Evolutionary conservation across 2,888 invertebrate species (phyloP), one percentile per base, ranked within the genome.

Genomic region (Labia minor): DNA sequence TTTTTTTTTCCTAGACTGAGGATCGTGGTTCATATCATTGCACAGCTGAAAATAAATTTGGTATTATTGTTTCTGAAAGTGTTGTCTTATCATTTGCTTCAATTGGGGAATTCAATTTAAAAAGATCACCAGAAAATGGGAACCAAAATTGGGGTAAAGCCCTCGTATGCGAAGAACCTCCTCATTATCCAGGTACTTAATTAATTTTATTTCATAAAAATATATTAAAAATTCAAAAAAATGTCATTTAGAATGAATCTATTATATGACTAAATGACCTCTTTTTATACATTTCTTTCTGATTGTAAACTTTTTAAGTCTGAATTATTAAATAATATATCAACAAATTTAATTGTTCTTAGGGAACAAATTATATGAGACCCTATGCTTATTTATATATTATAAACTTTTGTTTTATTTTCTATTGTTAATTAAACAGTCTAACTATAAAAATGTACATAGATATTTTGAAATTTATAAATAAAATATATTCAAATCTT

Each of bases 91-190:
- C 92, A 62, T 96, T 95, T 79, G 96, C 95, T 26, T 83, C 80
- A 74, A 93, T 95, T 70, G 84, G 90, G 75, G 93, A 95, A 77
- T 95, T 95, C 73, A 94, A 93, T 78, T 82, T 92, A 70, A 90
- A 92, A 75, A 83, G 95, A 67, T 87, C 93, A 0, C 81, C 85
- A 62, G 95, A 95, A 78, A 83, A 82, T 70, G 94, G 93, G 6
- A 89, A 90, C 73, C 89, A 93, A 77, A 93, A 94, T 78, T 95
- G 94, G 94, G 95, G 95, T 37, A 95, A 94, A 81, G 88, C 91
- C 0, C 85, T 95, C 71, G 90, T 87, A 71, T 95, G 95, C 79
- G 94, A 95, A 80, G 92, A 95, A 14, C 96, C 96, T 0, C 90
- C 90, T 71, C 90, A 91, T 80, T 95, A 89, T 77, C 94, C 95